These are phyloP conservation scores for Disparrhopalites patrizii DNA, from an alignment of 2,888 invertebrate genomes.

Conservation along the genomic window DNA sequence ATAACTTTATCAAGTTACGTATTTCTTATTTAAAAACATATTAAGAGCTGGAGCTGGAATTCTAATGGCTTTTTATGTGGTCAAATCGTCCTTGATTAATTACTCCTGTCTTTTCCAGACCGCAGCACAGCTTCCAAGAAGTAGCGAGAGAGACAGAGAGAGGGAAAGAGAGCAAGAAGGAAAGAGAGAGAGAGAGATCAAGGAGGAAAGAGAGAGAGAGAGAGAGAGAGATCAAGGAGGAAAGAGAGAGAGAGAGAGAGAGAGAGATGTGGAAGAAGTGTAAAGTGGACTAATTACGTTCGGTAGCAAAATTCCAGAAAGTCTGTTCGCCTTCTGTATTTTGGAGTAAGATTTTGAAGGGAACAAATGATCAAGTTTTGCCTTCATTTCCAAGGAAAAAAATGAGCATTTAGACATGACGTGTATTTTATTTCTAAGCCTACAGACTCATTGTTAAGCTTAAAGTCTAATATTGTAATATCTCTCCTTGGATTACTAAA, in stretches of 20 bases:
- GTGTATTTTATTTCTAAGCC: too few relatives aligned
- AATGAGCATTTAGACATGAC: too few relatives aligned
- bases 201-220: not conserved
- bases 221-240: not conserved
- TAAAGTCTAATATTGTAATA: too few relatives aligned
- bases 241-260: not conserved
- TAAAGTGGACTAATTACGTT: conserved; percentile 8
- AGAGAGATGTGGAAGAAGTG: not conserved
- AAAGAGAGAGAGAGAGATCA: too few relatives aligned
- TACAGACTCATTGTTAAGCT: too few relatives aligned
- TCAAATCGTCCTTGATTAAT: conserved; percentile 23
- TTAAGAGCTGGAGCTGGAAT: too few relatives aligned
- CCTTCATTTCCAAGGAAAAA: conserved; percentile 16
- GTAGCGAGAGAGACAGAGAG: too few relatives aligned
- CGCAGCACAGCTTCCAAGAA: not conserved
- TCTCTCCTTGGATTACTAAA: too few relatives aligned
- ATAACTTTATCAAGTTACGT: too few relatives aligned
- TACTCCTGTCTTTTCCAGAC: conserved; percentile 19
- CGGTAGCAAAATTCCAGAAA: not conserved
- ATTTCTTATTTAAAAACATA: too few relatives aligned
- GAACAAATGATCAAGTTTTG: conserved; percentile 25
- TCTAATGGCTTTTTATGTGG: too few relatives aligned
- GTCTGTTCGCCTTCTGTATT: not conserved
- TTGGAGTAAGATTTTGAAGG: conserved; percentile 17
- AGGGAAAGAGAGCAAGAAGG: too few relatives aligned